A percentile compares a stretch with the other conserved stretches of the same genome.
Conservation (phyloP, 2,113 vertebrate species). For the Caretta caretta region DNA sequence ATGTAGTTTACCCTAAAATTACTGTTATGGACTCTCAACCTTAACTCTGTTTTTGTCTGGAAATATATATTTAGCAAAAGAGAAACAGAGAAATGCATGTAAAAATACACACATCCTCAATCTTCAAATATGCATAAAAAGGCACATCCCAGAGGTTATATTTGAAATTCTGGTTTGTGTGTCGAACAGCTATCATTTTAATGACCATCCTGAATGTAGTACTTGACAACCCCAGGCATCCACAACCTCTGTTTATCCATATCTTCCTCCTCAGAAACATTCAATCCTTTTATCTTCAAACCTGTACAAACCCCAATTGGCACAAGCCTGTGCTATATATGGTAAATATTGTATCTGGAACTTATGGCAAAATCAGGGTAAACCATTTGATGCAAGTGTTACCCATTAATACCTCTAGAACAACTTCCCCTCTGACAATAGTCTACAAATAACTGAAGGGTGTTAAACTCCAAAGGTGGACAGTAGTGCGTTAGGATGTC, state of each 20-base stretch:
- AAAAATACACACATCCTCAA: background rate
- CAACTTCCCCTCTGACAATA: background rate
- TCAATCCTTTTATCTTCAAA: background rate
- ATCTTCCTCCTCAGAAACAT: background rate
- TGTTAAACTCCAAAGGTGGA: conserved; percentile 5
- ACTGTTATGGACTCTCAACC: background rate
- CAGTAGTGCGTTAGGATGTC: background rate
- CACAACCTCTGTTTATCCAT: background rate
- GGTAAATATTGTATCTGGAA: background rate
- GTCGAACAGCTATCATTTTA: fast-evolving
- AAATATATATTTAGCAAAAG: conserved; percentile 5
- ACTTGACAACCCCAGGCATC: background rate
- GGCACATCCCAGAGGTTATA: background rate
- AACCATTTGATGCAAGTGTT: background rate
- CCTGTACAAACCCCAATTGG: background rate
- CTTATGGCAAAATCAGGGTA: background rate
- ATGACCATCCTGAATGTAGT: background rate
- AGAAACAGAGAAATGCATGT: background rate
- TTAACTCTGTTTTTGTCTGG: background rate
- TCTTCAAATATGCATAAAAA: background rate
- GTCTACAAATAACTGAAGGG: background rate
- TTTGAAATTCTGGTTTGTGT: background rate
- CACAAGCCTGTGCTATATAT: background rate
- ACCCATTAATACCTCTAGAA: background rate
- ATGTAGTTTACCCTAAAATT: background rate